Evolutionary conservation across 2,888 invertebrate genomes (phyloP).

Genomic region (Hirudinaria manillensis): DNA sequence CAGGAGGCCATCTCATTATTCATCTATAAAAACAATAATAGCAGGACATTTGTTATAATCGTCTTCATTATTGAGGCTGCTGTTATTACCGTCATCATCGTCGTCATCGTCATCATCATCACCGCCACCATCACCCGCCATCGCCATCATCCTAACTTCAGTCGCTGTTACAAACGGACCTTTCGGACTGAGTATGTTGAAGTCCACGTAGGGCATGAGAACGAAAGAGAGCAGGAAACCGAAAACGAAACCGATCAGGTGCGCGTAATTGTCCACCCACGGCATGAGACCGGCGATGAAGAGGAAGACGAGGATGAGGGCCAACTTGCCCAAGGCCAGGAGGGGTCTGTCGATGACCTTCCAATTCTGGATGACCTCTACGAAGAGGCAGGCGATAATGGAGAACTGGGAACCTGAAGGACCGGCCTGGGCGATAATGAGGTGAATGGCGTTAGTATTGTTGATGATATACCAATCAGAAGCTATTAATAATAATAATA

Average conservation of each 20-base stretch:
- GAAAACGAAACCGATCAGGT: conserved; percentile 86
- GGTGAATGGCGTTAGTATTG: too few relatives aligned
- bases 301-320: conserved; percentile 43
- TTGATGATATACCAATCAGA: too few relatives aligned
- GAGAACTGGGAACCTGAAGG: conserved; percentile 96
- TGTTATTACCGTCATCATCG: too few relatives aligned
- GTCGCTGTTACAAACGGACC: not conserved
- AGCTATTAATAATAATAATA: too few relatives aligned
- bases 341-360: conserved; percentile 64
- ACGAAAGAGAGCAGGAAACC: conserved; percentile 88
- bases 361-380: conserved; percentile 87
- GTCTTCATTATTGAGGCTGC: too few relatives aligned
- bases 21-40: too few relatives aligned
- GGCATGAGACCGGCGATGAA: conserved; percentile 72
- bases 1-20: too few relatives aligned
- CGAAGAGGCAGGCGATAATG: conserved; percentile 85
- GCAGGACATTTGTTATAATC: too few relatives aligned
- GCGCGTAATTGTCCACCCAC: conserved; percentile 97
- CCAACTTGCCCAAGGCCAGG: conserved; percentile 46
- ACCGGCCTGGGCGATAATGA: conserved; percentile 80
- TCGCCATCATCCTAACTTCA: not conserved
- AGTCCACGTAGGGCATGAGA: conserved; percentile 84
- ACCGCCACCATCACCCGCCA: too few relatives aligned
- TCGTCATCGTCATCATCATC: too few relatives aligned
- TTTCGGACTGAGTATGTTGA: conserved; percentile 73